Evolutionary conservation across 2,113 vertebrate genomes (phyloP), one percentile per base, ranked within the genome.

Genomic region (Bubo bubo): DNA sequence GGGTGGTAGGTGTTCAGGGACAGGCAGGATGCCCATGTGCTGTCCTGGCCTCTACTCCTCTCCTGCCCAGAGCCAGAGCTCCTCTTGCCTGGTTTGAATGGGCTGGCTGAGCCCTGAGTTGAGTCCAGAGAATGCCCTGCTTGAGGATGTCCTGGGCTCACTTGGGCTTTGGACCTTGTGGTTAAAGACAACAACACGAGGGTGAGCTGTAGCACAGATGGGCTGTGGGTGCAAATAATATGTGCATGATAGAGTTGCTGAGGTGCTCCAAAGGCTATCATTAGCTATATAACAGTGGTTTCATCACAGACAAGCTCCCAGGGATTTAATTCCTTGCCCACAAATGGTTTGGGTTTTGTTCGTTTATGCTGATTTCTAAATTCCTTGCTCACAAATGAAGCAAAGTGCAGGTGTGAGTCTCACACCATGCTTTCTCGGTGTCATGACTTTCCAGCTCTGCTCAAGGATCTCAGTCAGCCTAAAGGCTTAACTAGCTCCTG

Each of bases 21-120:
- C 49, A 10, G 66, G 73, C 43, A 24, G 67, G 45, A 9, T 66
- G 37, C 45, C 34, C 28, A 0, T 4, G 3, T 5, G 0, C 41
- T 21, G 9, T 22, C 18, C 66, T 43, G 45, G 13, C 10, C 9
- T 39, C 55, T 9, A 0, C 39, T 23, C 8, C 13, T 56, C 58
- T 58, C 15, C 83, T 39, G 50, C 34, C 43, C 0, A 9, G 23
- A 28, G 45, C 50, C 43, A 35, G 43, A 76, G 56, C 26, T 41
- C 21, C 20, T 52, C 56, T 59, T 18, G 34, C 20, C 32, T 45
- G 10, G n/a, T 14, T 24, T 0, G 1, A 26, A 8, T 3, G 17
- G n/a, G 10, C 28, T 10, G 21, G 6, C 58, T 10, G 63, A 70
- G 34, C 35, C 10, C 59, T 35, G 52, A 32, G 34, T 20, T 8